Conservation (phyloP, 2,888 invertebrate genomes). For the Macrosoma leucophasiata region DNA sequence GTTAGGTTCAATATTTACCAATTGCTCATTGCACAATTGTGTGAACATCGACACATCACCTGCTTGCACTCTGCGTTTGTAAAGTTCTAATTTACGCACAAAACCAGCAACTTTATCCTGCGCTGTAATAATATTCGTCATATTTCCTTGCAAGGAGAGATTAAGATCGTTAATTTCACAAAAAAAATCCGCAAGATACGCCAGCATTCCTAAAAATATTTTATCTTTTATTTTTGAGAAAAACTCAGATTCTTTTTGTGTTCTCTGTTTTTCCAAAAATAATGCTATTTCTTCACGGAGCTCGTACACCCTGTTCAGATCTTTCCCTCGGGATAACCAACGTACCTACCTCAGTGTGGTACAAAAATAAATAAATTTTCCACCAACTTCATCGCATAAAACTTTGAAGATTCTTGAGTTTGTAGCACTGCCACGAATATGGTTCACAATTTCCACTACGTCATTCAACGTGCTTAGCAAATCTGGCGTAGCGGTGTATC, state of each 20-base stretch:
- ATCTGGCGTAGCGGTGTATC: slow-evolving; percentile 24
- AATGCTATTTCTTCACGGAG: slow-evolving; percentile 22
- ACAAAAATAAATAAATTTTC: slow-evolving; percentile 22
- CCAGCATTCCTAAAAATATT: slow-evolving; percentile 14
- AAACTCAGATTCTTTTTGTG: slow-evolving; percentile 17
- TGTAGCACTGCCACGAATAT: slow-evolving; percentile 24
- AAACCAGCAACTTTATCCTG: slow-evolving; percentile 22
- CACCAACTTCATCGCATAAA: slow-evolving; percentile 24
- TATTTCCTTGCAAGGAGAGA: slow-evolving; percentile 18
- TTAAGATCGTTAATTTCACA: slow-evolving; percentile 13
- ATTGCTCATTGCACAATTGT: too few species aligned
- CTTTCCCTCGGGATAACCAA: slow-evolving; percentile 21
- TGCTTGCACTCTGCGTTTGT: slow-evolving; percentile 26
- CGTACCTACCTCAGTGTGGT: slow-evolving; percentile 21
- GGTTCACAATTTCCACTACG: slow-evolving; percentile 26
- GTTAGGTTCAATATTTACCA: slow-evolving; percentile 18
- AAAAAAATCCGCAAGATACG: slow-evolving; percentile 16
- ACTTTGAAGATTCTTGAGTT: slow-evolving; percentile 20
- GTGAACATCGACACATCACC: slow-evolving; percentile 27
- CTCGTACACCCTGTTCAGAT: slow-evolving; percentile 22
- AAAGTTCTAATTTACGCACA: slow-evolving; percentile 26
- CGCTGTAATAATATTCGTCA: slow-evolving; percentile 16
- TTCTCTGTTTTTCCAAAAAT: slow-evolving; percentile 19
- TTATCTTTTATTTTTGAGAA: slow-evolving; percentile 16
- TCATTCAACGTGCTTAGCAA: slow-evolving; percentile 23